phyloP scores from a whole-genome alignment of 2,797 vertebrate genomes.

The Vultur gryphus region DNA sequence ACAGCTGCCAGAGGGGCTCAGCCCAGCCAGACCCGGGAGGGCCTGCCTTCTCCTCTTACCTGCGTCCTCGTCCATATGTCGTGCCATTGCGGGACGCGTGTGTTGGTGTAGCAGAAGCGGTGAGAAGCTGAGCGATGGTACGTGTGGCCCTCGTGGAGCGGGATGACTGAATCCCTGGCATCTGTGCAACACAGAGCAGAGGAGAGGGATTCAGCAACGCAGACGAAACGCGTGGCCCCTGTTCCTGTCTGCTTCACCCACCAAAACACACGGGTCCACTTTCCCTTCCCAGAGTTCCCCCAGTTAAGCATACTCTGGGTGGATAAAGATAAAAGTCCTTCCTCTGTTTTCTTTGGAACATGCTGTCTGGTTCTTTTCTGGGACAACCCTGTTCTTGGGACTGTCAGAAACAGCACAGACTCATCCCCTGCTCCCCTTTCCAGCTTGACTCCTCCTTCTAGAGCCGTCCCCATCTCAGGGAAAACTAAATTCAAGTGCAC shows the following conservation, averaged over 20 bases:
- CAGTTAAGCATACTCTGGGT: fast-evolving
- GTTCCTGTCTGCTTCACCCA: not conserved
- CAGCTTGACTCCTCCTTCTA: fast-evolving
- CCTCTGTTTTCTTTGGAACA: fast-evolving
- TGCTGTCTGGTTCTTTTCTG: fast-evolving
- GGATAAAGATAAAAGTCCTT: not conserved
- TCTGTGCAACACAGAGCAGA: not conserved
- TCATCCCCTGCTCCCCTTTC: not conserved
- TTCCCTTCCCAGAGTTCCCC: too few relatives aligned
- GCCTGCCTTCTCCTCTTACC: constrained; percentile 62
- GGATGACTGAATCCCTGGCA: not conserved
- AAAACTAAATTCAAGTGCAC: fast-evolving
- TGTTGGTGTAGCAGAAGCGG: constrained; percentile 87
- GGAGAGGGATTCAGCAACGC: not conserved
- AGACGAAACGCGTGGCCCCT: not conserved
- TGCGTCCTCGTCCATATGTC: constrained; percentile 90
- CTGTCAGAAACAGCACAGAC: not conserved
- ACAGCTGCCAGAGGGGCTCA: fast-evolving
- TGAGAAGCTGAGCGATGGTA: not conserved
- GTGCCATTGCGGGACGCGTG: constrained; percentile 79
- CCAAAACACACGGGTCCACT: fast-evolving
- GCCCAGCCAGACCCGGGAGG: too few relatives aligned
- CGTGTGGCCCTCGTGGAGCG: constrained; percentile 9
- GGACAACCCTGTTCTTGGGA: fast-evolving
- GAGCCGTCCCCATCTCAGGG: fast-evolving